phyloP scores from a whole-genome alignment of 2,797 vertebrate species.

The Sebastes miniatus region DNA sequence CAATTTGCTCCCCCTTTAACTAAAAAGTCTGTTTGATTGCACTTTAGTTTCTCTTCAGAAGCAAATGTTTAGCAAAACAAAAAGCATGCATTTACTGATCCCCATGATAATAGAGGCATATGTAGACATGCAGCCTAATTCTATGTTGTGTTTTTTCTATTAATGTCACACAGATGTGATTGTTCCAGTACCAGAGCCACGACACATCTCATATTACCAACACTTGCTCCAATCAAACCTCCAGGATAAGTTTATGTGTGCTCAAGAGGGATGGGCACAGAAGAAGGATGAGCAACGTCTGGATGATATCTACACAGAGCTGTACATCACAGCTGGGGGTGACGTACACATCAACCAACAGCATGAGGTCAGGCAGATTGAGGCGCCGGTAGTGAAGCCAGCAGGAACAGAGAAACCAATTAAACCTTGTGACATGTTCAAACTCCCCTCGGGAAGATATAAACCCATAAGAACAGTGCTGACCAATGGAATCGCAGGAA shows the following conservation, averaged over 20 bases:
- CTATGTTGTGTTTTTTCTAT: background rate
- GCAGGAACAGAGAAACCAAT: background rate
- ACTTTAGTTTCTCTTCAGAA: background rate
- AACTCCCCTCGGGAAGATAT: background rate
- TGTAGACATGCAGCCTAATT: background rate
- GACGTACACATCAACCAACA: constrained; percentile 3
- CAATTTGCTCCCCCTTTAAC: background rate
- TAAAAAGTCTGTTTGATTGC: background rate
- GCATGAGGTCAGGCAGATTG: constrained; percentile 23
- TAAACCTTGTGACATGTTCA: constrained; percentile 19
- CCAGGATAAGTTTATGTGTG: constrained; percentile 17
- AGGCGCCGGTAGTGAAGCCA: background rate
- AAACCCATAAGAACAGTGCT: constrained; percentile 15
- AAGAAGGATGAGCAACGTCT: background rate
- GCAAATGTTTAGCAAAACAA: background rate
- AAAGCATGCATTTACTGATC: background rate
- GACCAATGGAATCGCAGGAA: constrained; percentile 40
- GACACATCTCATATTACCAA: constrained; percentile 15
- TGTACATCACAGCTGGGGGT: constrained; percentile 2
- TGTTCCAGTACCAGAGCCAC: constrained; percentile 16
- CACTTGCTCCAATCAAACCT: constrained; percentile 16
- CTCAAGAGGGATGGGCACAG: constrained; percentile 4
- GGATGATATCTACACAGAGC: constrained; percentile 31
- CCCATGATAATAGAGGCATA: background rate
- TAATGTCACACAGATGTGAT: background rate